Evolutionary conservation across 2,797 vertebrate genomes (phyloP).

Genomic region (Anguilla obscura): DNA sequence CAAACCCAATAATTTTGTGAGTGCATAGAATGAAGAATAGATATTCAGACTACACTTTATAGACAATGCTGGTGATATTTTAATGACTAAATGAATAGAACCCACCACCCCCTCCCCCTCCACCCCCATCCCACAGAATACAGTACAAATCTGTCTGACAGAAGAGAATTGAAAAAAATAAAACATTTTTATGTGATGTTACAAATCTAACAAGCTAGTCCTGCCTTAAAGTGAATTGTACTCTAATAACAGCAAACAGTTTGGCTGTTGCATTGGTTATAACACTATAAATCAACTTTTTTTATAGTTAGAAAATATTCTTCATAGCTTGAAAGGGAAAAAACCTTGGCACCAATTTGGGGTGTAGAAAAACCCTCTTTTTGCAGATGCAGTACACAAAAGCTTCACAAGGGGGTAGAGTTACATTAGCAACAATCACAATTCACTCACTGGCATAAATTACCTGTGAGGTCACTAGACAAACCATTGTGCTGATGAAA

Average conservation of each 20-base stretch:
- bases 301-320: background rate
- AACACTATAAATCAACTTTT: background rate
- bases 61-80: background rate
- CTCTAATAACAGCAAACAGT: background rate
- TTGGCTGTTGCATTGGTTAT: background rate
- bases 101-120: too few species aligned
- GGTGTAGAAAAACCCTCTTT: background rate
- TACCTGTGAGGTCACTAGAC: background rate
- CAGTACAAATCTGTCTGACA: background rate
- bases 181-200: background rate
- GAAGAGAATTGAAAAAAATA: background rate
- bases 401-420: constrained; percentile 25
- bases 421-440: background rate
- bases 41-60: background rate
- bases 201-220: background rate
- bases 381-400: constrained; percentile 2
- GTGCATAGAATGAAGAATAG: background rate
- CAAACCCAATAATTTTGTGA: background rate
- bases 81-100: background rate
- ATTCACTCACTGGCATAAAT: background rate
- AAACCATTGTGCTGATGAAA: background rate
- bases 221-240: background rate
- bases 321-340: background rate
- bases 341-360: background rate
- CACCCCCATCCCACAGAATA: too few species aligned